Conservation (phyloP, 2,888 invertebrate genomes). For the Lasioglossum figueresi region DNA sequence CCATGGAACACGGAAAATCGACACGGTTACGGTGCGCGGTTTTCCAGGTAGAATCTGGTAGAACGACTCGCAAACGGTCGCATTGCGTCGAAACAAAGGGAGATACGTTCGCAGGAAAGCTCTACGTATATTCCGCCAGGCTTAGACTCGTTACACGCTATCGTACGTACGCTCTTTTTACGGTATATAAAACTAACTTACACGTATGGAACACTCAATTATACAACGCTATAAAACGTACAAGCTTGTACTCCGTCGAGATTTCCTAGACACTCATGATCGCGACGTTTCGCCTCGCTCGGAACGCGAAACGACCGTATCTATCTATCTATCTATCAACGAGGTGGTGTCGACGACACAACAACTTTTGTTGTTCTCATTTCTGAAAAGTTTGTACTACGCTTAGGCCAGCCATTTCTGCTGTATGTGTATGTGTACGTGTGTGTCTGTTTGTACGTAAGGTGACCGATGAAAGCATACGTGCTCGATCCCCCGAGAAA, state of each 20-base stretch:
- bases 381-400: constrained; percentile 71
- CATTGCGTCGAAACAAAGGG: constrained; percentile 29
- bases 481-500: background rate
- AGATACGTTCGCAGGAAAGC: constrained; percentile 66
- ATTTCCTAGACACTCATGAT: constrained; percentile 52
- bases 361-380: constrained; percentile 22
- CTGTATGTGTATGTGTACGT: constrained; percentile 4
- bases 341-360: constrained; percentile 26
- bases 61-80: background rate
- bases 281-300: constrained; percentile 6
- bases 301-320: constrained; percentile 26
- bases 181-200: constrained; percentile 70
- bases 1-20: background rate
- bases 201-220: constrained; percentile 70
- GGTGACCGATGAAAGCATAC: background rate
- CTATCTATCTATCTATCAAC: constrained; percentile 12
- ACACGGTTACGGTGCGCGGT: background rate
- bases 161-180: constrained; percentile 47
- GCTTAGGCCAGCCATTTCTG: constrained; percentile 69
- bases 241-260: constrained; percentile 67
- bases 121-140: constrained; percentile 54
- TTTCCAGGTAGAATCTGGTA: background rate
- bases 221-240: constrained; percentile 70
- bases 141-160: constrained; percentile 44
- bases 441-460: background rate